These are phyloP conservation scores for Gambusia holbrooki DNA, from an alignment of 2,113 vertebrate species.

Conservation along the genomic window DNA sequence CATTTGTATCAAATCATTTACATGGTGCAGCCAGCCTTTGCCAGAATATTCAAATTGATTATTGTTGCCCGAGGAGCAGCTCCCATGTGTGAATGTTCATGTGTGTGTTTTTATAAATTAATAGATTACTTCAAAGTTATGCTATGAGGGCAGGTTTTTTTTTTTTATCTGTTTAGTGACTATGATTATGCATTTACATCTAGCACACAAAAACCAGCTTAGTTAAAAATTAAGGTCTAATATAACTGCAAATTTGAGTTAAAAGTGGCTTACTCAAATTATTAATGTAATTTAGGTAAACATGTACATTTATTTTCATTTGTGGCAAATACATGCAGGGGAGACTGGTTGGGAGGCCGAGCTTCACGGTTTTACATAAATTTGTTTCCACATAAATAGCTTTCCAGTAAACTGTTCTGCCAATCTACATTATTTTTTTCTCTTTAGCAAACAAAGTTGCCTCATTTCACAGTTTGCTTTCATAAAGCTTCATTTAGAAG, in stretches of 20 bases:
- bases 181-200: slow-evolving; percentile 12
- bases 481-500: slow-evolving; percentile 64
- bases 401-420: neutral
- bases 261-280: neutral
- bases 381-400: slow-evolving; percentile 32
- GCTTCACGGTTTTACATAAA: neutral
- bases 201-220: slow-evolving; percentile 7
- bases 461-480: slow-evolving; percentile 59
- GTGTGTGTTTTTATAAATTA: slow-evolving; percentile 37
- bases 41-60: slow-evolving; percentile 81
- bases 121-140: slow-evolving; percentile 56
- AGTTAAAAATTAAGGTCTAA: neutral
- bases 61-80: slow-evolving; percentile 76
- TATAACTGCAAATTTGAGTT: neutral
- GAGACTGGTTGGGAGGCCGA: neutral
- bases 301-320: slow-evolving; percentile 18
- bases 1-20: slow-evolving; percentile 83
- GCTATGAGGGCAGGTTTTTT: slow-evolving; percentile 43
- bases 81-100: slow-evolving; percentile 36
- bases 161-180: slow-evolving; percentile 11
- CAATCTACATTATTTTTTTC: slow-evolving; percentile 19
- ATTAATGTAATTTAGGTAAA: neutral
- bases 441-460: slow-evolving; percentile 60
- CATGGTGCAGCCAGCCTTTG: slow-evolving; percentile 77
- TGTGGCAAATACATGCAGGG: slow-evolving; percentile 30